Conservation (phyloP, 2,113 vertebrate species). For the Petromus typicus region DNA sequence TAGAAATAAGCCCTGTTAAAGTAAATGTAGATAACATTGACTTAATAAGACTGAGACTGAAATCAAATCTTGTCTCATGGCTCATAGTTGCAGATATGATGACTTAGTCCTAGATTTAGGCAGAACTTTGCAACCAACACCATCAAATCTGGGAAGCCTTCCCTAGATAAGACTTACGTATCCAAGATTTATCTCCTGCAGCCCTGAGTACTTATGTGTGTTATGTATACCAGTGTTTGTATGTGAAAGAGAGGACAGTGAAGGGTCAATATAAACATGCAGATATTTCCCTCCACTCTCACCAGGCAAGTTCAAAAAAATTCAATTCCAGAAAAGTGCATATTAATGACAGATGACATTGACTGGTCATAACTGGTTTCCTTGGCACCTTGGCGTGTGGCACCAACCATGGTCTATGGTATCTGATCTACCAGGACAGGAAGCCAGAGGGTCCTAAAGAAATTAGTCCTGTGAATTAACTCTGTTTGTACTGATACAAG, state of each 20-base stretch:
- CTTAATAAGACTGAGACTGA: neutral
- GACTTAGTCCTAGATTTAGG: neutral
- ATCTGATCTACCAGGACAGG: neutral
- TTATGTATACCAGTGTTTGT: neutral
- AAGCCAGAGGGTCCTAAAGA: neutral
- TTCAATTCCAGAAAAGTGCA: accelerated
- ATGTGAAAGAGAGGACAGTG: neutral
- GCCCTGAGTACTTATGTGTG: neutral
- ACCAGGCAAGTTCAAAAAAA: neutral
- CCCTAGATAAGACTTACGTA: neutral
- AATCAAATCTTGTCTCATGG: neutral
- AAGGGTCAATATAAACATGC: neutral
- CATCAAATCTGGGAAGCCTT: neutral
- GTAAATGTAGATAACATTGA: neutral
- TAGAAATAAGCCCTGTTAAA: neutral
- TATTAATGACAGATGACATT: neutral
- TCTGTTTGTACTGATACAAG: neutral
- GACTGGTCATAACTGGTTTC: neutral
- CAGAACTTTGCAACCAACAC: neutral
- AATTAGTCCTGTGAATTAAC: neutral
- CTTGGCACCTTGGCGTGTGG: neutral
- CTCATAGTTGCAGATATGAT: neutral
- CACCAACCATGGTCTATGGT: neutral
- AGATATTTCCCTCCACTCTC: neutral
- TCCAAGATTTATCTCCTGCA: neutral